These are phyloP conservation scores for Lepilemur ruficaudatus DNA, from an alignment of 2,797 vertebrate genomes.

Conservation along the genomic window DNA sequence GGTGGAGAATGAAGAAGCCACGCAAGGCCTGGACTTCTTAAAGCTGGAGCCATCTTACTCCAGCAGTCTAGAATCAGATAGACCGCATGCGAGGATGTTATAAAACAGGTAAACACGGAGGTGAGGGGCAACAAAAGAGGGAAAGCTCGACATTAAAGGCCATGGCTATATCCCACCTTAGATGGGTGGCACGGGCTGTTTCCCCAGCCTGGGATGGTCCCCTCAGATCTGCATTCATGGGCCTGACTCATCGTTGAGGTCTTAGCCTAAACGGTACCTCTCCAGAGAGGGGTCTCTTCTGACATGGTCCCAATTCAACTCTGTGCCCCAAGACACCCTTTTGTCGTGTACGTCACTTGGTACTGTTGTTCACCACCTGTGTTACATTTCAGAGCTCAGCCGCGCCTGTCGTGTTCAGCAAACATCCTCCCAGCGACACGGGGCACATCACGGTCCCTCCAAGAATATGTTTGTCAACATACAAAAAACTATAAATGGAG, in stretches of 20 bases:
- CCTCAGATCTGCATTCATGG: not conserved
- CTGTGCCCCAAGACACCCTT: not conserved
- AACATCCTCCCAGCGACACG: not conserved
- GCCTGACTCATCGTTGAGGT: accelerated
- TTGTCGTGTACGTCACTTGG: too few relatives aligned
- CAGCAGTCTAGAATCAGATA: not conserved
- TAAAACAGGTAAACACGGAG: not conserved
- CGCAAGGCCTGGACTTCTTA: accelerated
- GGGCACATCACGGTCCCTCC: not conserved
- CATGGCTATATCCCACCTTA: not conserved
- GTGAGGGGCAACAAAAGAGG: not conserved
- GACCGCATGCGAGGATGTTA: accelerated
- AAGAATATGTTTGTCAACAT: not conserved
- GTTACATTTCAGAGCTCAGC: not conserved
- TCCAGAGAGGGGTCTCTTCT: accelerated
- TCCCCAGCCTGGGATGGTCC: accelerated
- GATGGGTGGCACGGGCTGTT: not conserved
- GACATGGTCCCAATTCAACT: accelerated
- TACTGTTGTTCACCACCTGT: accelerated
- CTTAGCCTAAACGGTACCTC: not conserved
- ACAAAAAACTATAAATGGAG: not conserved
- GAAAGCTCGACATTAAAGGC: not conserved
- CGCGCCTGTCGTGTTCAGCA: not conserved
- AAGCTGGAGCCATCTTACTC: not conserved
- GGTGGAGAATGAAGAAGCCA: not conserved